phyloP scores from a whole-genome alignment of 2,888 invertebrate species.

The Lingula anatina region DNA sequence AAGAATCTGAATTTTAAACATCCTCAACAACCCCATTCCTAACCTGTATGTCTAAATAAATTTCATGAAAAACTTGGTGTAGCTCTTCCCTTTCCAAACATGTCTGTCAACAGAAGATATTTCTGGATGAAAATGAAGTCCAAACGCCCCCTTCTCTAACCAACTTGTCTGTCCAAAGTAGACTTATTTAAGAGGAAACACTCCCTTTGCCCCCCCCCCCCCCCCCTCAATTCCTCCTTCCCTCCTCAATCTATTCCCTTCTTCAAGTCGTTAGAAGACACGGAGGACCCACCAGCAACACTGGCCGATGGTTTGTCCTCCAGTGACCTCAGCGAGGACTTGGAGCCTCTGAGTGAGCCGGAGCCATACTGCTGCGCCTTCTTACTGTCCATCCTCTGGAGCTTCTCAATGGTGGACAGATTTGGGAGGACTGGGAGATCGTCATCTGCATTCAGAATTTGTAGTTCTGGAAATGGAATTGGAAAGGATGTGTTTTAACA shows the following conservation, averaged over 20 bases:
- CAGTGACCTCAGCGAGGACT: conserved; percentile 6
- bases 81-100: too few relatives aligned
- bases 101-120: too few relatives aligned
- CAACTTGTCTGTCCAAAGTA: too few relatives aligned
- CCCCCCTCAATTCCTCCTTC: not conserved
- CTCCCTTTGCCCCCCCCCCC: not conserved
- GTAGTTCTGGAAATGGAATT: not conserved
- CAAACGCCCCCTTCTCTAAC: too few relatives aligned
- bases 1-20: too few relatives aligned
- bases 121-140: too few relatives aligned
- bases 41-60: too few relatives aligned
- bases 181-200: too few relatives aligned
- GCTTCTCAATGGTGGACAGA: not conserved
- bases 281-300: not conserved
- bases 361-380: conserved; percentile 8
- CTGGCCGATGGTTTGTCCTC: too few relatives aligned
- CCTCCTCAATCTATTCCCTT: not conserved
- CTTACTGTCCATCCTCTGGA: not conserved
- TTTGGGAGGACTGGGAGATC: not conserved
- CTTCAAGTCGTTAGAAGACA: not conserved
- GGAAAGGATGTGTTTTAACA: not conserved
- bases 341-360: conserved; percentile 8
- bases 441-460: not conserved
- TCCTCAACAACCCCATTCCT: too few relatives aligned
- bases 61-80: too few relatives aligned